Evolutionary conservation across 2,797 vertebrate genomes (phyloP).

Genomic region (Macrochelys suwanniensis): DNA sequence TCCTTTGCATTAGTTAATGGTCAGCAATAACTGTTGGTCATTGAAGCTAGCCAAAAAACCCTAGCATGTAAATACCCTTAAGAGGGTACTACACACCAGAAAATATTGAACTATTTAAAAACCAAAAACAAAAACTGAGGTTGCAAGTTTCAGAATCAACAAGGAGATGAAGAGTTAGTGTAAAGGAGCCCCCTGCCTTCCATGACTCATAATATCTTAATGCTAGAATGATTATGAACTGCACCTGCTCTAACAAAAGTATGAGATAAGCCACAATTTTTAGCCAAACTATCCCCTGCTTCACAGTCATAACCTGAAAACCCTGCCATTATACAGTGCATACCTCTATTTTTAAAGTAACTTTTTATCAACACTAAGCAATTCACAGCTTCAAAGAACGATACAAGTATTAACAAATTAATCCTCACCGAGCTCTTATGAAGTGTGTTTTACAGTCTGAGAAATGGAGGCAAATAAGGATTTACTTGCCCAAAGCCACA

Average conservation of each 20-base stretch:
- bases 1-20: fast-evolving
- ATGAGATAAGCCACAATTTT: not conserved
- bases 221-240: not conserved
- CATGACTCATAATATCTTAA: not conserved
- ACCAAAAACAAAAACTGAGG: too few relatives aligned
- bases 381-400: not conserved
- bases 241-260: not conserved
- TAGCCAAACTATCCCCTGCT: too few relatives aligned
- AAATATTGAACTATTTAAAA: too few relatives aligned
- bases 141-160: not conserved
- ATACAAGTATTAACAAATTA: not conserved
- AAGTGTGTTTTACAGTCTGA: not conserved
- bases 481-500: not conserved
- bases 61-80: fast-evolving
- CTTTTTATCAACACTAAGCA: not conserved
- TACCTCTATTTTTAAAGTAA: not conserved
- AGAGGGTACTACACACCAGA: too few relatives aligned
- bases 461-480: not conserved
- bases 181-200: not conserved
- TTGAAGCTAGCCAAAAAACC: not conserved
- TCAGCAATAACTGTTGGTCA: fast-evolving
- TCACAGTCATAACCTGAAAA: not conserved
- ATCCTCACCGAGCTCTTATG: not conserved
- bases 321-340: not conserved
- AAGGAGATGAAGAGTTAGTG: not conserved